A percentile compares a stretch with the other conserved stretches of the same genome.
Conservation (phyloP, 2,797 vertebrate genomes). For the Parauchenoglanis punctatus region DNA sequence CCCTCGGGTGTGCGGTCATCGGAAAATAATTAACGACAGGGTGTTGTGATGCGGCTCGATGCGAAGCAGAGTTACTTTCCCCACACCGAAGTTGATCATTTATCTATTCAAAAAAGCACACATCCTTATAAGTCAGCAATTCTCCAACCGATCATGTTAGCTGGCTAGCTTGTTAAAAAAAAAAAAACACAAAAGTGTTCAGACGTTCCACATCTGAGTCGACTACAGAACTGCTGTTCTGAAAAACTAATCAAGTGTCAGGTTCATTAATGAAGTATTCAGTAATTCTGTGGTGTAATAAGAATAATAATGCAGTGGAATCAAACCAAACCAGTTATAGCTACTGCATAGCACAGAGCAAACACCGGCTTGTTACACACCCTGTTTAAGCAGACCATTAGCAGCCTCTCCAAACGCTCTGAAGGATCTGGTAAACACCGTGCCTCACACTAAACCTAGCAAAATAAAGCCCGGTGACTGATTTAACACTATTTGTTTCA, state of each 20-base stretch:
- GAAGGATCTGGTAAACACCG: conserved; percentile 70
- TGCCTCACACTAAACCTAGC: conserved; percentile 64
- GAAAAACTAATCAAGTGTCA: neutral
- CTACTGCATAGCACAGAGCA: conserved; percentile 60
- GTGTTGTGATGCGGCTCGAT: neutral
- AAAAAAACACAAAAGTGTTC: neutral
- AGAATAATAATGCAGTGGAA: neutral
- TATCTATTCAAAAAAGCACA: neutral
- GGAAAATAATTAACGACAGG: neutral
- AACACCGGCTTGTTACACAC: conserved; percentile 69
- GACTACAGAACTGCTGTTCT: neutral
- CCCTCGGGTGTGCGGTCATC: neutral
- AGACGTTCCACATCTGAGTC: neutral
- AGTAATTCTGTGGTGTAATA: neutral
- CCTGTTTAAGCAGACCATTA: conserved; percentile 62
- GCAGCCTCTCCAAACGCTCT: conserved; percentile 50
- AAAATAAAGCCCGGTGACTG: conserved; percentile 36
- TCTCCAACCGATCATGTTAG: neutral
- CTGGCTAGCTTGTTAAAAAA: neutral
- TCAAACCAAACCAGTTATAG: conserved; percentile 36
- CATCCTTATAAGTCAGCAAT: neutral
- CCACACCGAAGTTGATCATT: neutral
- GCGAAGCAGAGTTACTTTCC: neutral
- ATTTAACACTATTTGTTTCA: conserved; percentile 26
- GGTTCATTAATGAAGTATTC: neutral